Base-by-base conservation (phyloP, 2,113 vertebrate genomes). In the Erythrolamprus reginae region DNA sequence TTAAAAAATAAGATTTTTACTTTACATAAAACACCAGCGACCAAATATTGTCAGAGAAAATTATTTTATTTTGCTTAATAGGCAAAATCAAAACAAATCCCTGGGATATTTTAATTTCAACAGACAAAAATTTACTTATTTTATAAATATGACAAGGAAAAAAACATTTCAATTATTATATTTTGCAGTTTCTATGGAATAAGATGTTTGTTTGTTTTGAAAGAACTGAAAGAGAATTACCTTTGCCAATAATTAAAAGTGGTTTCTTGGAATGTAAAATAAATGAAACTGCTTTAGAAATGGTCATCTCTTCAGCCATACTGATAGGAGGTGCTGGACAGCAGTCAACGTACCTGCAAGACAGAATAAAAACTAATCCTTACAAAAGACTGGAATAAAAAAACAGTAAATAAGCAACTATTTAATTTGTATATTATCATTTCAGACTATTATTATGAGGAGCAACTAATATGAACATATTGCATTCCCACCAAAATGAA, bases 241-340 rank as follows among this genome's bases (percentile, higher is more conserved):
- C 99, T 98, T 99, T 99, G 38, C 99, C 99, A 45, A 99, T 91
- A 94, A 99, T 98, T 6, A 99, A 90, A 51, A 99, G 97, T n/a
- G 99, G 99, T 84, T 97, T 97, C 91, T 96, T 96, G 86, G 99
- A 97, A 47, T 77, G 88, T 96, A 96, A 96, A 86, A 99, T 89
- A 38, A 97, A 77, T 82, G 97, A 95, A 0, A 92, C 93, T 19
- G 99, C 98, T 90, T 90, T 84, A 1, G 87, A 84, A 3, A 99
- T 94, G 13, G 98, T 96, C 10, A 93, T 85, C 0, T 82, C 38
- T 10, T 98, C 96, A 28, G 98, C 98, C 89, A 95, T 91, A 94
- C 98, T 97, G 84, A 98, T 1, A 0, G 99, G 99, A 92, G 98
- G 97, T 26, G 97, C 94, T 38, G 97, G 93, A 95, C 98, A 99